Conservation (phyloP, 2,113 vertebrate species). For the Hippocampus barbouri region DNA sequence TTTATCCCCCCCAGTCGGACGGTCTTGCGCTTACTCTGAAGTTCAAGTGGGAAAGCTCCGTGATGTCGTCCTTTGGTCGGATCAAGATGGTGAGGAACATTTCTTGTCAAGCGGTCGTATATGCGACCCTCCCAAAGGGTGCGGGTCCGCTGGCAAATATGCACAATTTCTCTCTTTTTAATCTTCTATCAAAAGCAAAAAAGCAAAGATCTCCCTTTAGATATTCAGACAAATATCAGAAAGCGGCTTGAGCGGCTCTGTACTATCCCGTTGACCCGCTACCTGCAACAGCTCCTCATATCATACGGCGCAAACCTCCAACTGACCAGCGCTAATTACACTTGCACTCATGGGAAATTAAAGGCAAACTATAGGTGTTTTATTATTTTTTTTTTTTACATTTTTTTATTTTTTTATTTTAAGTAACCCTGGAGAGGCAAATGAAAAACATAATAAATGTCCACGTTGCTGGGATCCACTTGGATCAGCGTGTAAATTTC, state of each 20-base stretch:
- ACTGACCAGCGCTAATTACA: constrained; percentile 1
- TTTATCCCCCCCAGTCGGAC: constrained; percentile 19
- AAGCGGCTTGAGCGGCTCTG: neutral
- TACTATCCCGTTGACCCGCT: neutral
- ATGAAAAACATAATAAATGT: neutral
- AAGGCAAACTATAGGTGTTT: neutral
- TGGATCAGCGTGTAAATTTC: neutral
- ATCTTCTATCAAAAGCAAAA: neutral
- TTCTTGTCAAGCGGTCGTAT: neutral
- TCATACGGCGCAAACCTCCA: neutral
- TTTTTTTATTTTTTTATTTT: neutral
- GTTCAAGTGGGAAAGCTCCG: neutral
- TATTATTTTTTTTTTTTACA: neutral
- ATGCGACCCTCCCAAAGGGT: constrained; percentile 25
- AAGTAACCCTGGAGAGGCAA: neutral
- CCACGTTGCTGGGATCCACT: neutral
- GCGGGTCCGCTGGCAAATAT: constrained; percentile 31
- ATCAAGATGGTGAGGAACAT: neutral
- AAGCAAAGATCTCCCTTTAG: neutral
- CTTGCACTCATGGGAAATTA: neutral
- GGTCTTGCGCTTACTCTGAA: constrained; percentile 19
- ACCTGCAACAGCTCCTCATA: neutral
- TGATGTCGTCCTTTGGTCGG: neutral
- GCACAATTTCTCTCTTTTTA: neutral
- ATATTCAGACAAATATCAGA: neutral